These are phyloP conservation scores for Muscicapa comitata DNA, from an alignment of 2,797 vertebrate genomes.

Conservation along the genomic window DNA sequence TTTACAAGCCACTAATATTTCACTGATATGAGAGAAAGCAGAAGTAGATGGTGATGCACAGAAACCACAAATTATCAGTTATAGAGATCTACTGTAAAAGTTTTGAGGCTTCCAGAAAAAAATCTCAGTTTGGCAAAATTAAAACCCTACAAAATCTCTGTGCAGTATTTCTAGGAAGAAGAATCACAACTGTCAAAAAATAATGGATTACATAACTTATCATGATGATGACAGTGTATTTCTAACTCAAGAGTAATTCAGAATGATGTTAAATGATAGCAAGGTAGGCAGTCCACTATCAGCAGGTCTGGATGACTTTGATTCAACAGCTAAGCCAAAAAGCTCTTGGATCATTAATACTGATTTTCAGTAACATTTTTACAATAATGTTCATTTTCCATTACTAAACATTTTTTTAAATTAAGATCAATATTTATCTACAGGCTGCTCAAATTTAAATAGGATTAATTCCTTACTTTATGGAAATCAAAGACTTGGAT, in stretches of 20 bases:
- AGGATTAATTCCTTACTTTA: background rate
- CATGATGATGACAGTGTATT: background rate
- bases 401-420: background rate
- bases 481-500: background rate
- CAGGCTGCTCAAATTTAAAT: background rate
- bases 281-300: background rate
- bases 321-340: background rate
- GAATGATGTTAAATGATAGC: background rate
- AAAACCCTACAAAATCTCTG: background rate
- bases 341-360: background rate
- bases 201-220: background rate
- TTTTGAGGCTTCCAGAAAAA: background rate
- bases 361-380: conserved; percentile 16
- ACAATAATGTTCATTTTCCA: background rate
- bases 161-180: background rate
- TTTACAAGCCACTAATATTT: background rate
- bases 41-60: background rate
- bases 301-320: background rate
- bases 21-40: background rate
- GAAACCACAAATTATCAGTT: background rate
- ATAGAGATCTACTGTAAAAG: background rate
- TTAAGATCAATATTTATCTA: conserved; percentile 20
- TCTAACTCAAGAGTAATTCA: background rate
- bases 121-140: background rate
- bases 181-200: background rate